Evolutionary conservation across 2,888 invertebrate genomes (phyloP), one percentile per base, ranked within the genome.

Genomic region (Pandemis corylana): DNA sequence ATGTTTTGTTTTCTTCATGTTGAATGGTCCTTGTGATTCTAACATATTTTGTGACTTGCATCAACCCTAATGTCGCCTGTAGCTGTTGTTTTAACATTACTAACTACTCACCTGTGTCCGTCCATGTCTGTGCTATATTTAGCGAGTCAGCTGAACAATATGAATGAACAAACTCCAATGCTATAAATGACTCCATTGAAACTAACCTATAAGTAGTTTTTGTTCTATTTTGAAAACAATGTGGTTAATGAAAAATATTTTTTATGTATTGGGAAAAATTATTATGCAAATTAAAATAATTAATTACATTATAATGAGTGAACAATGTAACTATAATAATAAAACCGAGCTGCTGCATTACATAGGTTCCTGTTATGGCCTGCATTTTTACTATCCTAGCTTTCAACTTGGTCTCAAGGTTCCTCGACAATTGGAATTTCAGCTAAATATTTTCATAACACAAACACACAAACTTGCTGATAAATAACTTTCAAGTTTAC

Each of bases 21-120:
- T 92, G 92, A 92, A 94, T 94, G 94, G 94, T 94, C 94, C 94
- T 94, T 93, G 94, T 94, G 89, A 90, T 94, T 94, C 93, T 94
- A 94, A 94, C 94, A 90, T 83, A 78, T 80, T 84, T 53, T 75
- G 36, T 80, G 76, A 76, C 51, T 70, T 76, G 78, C 51, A 62
- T 71, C 62, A 71, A 53, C 78, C 59, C 78, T 76, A 65, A 76
- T 70, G 77, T 70, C 81, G 79, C 75, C 82, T 75, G 78, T 78
- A 82, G 82, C 83, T 80, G 75, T 79, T 84, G 75, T 80, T 64
- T 82, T 83, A 83, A 84, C 83, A 82, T 78, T 81, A 83, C 84
- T 88, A 84, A 85, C 81, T 67, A 76, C 78, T 79, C 75, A 76
- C 78, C 76, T 77, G 12, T 75, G 68, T 65, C 61, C 67, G 69